Evolutionary conservation across 1,140 invertebrate genomes (phyloP).

Genomic region (Ditylenchus dipsaci): DNA sequence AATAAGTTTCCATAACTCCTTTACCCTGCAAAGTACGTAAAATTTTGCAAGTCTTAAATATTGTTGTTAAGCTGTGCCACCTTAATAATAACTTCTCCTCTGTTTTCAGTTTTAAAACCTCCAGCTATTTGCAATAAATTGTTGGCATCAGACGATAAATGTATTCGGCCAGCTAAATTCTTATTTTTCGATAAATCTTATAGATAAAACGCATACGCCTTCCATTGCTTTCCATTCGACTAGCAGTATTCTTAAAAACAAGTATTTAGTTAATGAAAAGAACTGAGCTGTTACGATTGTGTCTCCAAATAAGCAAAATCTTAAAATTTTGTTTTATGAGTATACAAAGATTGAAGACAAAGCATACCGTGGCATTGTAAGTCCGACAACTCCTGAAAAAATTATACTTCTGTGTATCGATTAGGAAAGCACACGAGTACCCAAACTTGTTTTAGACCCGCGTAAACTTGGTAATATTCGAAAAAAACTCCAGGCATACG

Average conservation of each 20-base stretch:
- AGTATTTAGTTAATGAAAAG: too few relatives aligned
- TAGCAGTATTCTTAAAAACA: conserved; percentile 61
- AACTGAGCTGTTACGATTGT: conserved; percentile 63
- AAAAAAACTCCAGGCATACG: too few relatives aligned
- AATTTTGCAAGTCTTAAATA: not conserved
- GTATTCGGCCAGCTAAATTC: conserved; percentile 50
- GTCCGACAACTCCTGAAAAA: conserved; percentile 74
- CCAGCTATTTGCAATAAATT: conserved; percentile 39
- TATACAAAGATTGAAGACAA: not conserved
- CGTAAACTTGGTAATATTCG: too few relatives aligned
- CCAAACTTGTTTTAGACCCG: too few relatives aligned
- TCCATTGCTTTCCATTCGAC: conserved; percentile 73
- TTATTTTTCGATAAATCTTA: not conserved
- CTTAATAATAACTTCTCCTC: conserved; percentile 56
- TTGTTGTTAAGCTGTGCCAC: conserved; percentile 17
- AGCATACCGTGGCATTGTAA: conserved; percentile 77
- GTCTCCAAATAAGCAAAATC: conserved; percentile 70
- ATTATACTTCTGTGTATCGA: conserved; percentile 60
- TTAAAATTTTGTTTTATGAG: not conserved
- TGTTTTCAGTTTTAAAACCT: conserved; percentile 48
- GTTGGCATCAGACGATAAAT: conserved; percentile 49
- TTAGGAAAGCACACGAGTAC: too few relatives aligned
- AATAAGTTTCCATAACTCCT: conserved; percentile 59
- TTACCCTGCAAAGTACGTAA: conserved; percentile 47
- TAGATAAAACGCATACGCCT: conserved; percentile 55